Percentiles rank a stretch among this genome's conserved stretches.
Conservation (phyloP, 2,888 invertebrate species). For the Mellilla xanthometata region DNA sequence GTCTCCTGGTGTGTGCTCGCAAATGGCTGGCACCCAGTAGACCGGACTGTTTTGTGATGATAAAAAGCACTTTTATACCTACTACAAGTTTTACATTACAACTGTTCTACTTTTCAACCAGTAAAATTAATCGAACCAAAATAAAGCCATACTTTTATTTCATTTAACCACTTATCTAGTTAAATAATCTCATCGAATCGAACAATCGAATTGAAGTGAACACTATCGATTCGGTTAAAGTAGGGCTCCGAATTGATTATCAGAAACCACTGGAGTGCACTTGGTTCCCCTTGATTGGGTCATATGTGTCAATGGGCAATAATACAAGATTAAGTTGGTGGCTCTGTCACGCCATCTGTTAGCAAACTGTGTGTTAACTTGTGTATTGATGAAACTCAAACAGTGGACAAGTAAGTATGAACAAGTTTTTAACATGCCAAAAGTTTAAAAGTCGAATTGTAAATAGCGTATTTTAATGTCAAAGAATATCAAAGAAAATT, state of each 20-base stretch:
- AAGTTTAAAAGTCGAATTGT: too few species aligned
- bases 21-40: too few species aligned
- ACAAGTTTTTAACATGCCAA: too few species aligned
- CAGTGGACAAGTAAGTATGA: too few species aligned
- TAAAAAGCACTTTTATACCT: too few species aligned
- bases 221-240: constrained; percentile 12
- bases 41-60: too few species aligned
- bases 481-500: too few species aligned
- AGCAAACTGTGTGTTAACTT: constrained; percentile 16
- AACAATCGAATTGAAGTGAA: constrained; percentile 22
- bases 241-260: constrained; percentile 32
- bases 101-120: too few species aligned
- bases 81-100: too few species aligned
- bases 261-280: constrained; percentile 42
- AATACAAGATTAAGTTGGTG: constrained; percentile 67
- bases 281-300: constrained; percentile 48
- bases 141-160: not conserved
- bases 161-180: constrained; percentile 1
- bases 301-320: constrained; percentile 64
- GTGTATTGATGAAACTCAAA: not conserved
- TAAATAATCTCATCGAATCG: constrained; percentile 14
- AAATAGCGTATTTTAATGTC: too few species aligned
- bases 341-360: constrained; percentile 64
- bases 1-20: too few species aligned
- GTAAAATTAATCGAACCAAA: not conserved